Base-by-base conservation (phyloP, 92 coral and sea anemone genomes). In the Porites lobata region DNA sequence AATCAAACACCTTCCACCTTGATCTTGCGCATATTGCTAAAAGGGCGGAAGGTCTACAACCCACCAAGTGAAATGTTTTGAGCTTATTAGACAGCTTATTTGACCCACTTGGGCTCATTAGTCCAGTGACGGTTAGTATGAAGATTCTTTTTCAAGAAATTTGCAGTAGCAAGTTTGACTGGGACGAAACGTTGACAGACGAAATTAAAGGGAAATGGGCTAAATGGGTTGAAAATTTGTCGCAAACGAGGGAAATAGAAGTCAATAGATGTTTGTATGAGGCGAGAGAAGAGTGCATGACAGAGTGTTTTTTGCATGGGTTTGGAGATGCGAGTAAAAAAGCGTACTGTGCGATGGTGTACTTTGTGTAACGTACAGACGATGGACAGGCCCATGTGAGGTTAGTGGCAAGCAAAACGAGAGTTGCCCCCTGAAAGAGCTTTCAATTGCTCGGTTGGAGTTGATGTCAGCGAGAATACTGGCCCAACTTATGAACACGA, bases 261-360 rank as follows among this genome's bases (percentile, higher is more conserved):
- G 19, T 76, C 50, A 61, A 38, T 50, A 89, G 89, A 79, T 89
- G 92, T 59, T 64, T 89, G 54, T 89, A 89, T 65, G 81, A 85
- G 59, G 18, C 57, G 84, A 17, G 75, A n/a, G 75, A 65, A 58
- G 82, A 65, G 65, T 2, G 79, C 24, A 78, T 85, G 74, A 87
- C 75, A 62, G 85, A 85, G 57, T 80, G 84, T 67, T 18, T 43
- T 57, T 38, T 38, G 47, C 47, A 38, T 38, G 47, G 47, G 47
- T 38, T 38, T 4, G 47, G 47, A 38, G 47, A 38, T 38, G 47
- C 0, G 47, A 38, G 47, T 38, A 38, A 38, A 38, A 38, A 38
- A 38, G 47, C 47, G 47, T 38, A 38, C 47, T 38, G 7, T 38
- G 47, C 47, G 47, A 38, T 38, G 47, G 47, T 38, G 4, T 38